phyloP scores from a whole-genome alignment of 2,888 invertebrate genomes.

The Baccha elongata region DNA sequence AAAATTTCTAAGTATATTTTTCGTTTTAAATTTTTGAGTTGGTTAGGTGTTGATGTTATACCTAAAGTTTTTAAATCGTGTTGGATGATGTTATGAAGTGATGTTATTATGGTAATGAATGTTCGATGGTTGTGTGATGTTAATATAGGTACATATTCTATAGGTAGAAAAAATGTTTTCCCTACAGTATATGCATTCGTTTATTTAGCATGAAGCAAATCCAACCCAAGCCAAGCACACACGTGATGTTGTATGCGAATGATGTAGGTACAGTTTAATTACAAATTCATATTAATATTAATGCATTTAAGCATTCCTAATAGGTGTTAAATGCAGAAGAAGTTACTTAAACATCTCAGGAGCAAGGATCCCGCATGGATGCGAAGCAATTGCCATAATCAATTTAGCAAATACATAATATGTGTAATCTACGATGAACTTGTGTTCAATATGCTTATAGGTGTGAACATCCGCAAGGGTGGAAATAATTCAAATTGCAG shows the following conservation, averaged over 20 bases:
- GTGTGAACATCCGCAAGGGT: constrained; percentile 2
- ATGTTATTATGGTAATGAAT: too few species aligned
- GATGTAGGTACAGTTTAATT: constrained; percentile 57
- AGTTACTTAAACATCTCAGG: constrained; percentile 16
- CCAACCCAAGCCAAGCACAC: constrained; percentile 2
- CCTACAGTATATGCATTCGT: too few species aligned
- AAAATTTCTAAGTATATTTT: too few species aligned
- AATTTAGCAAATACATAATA: constrained; percentile 35
- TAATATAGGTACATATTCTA: too few species aligned
- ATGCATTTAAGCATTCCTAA: constrained; percentile 58
- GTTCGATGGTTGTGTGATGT: too few species aligned
- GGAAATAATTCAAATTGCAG: constrained; percentile 4
- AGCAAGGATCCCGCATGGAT: constrained; percentile 27
- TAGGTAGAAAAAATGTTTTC: too few species aligned
- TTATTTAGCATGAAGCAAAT: constrained; percentile 25
- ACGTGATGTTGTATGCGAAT: constrained; percentile 50
- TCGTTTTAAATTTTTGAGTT: too few species aligned
- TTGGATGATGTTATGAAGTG: too few species aligned
- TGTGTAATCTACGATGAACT: not conserved
- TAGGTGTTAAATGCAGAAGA: constrained; percentile 54
- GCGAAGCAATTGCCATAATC: constrained; percentile 41
- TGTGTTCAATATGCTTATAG: constrained; percentile 23
- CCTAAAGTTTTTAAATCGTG: too few species aligned
- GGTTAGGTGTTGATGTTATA: too few species aligned
- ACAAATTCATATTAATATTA: constrained; percentile 54